A percentile compares a stretch with the other conserved stretches of the same genome.
phyloP scores from a whole-genome alignment of 1,140 invertebrate species.

The Philaenus spumarius region DNA sequence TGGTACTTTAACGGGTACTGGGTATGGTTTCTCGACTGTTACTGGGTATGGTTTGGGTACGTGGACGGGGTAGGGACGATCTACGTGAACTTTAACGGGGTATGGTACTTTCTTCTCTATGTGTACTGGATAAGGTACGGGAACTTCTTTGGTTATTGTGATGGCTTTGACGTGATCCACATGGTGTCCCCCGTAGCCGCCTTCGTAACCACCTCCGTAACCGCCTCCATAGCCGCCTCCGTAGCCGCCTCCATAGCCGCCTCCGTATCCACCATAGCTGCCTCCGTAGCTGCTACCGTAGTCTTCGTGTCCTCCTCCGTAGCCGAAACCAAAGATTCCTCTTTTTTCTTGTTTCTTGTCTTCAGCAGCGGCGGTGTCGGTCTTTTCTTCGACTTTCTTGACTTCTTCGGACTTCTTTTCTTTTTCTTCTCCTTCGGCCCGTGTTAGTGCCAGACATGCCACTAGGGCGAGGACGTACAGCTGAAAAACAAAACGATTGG shows the following conservation, averaged over 20 bases:
- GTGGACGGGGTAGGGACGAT: conserved; percentile 42
- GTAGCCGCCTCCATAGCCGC: no score
- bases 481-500: conserved; percentile 1
- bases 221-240: no score
- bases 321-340: conserved; percentile 18
- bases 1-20: no score
- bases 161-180: conserved; percentile 64
- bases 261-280: no score
- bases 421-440: conserved; percentile 44
- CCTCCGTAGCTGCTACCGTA: conserved; percentile 16
- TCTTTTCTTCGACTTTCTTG: background rate
- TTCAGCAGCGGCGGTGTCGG: background rate
- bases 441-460: conserved; percentile 54
- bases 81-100: conserved; percentile 34
- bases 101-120: conserved; percentile 37
- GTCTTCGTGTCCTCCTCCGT: conserved; percentile 13
- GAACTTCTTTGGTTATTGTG: conserved; percentile 64
- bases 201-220: no score
- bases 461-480: conserved; percentile 2
- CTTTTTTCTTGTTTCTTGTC: conserved; percentile 12
- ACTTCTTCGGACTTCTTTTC: background rate
- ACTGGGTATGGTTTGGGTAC: conserved; percentile 52
- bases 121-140: conserved; percentile 55
- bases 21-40: conserved; percentile 46
- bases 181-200: conserved; percentile 33